These are phyloP conservation scores for Hipparchia sbordonii DNA, from an alignment of 2,888 invertebrate species.

Conservation along the genomic window DNA sequence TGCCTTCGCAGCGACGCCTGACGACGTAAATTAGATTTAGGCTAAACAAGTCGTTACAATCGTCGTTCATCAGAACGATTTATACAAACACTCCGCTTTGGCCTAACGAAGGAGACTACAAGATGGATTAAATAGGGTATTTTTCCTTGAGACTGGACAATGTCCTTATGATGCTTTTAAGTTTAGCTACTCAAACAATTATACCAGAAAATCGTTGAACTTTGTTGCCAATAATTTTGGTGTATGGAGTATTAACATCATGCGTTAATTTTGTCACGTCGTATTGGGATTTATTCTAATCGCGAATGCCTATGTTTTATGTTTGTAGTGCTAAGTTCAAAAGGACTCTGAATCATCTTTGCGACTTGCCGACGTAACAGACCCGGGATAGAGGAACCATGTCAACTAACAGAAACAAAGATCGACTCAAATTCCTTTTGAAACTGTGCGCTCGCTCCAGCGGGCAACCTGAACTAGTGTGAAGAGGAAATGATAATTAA, in stretches of 20 bases:
- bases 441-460: conserved; percentile 55
- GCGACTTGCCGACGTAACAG: conserved; percentile 59
- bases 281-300: not conserved
- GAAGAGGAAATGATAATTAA: conserved; percentile 74
- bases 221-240: too few relatives aligned
- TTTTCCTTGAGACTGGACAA: not conserved
- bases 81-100: conserved; percentile 13
- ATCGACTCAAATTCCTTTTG: conserved; percentile 83
- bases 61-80: conserved; percentile 27
- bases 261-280: not conserved
- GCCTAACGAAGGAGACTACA: conserved; percentile 6
- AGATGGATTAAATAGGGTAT: not conserved
- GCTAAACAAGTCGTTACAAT: conserved; percentile 67
- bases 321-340: conserved; percentile 69
- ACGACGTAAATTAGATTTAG: conserved; percentile 66
- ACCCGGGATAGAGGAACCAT: conserved; percentile 77
- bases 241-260: too few relatives aligned
- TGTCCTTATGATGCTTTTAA: not conserved
- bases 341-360: conserved; percentile 83
- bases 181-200: not conserved
- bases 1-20: conserved; percentile 44
- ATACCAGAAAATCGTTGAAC: too few relatives aligned
- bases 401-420: conserved; percentile 82
- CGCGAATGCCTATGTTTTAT: conserved; percentile 31
- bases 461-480: conserved; percentile 40